Base-by-base conservation (phyloP, 2,888 invertebrate genomes). In the Heteromurus nitidus region DNA sequence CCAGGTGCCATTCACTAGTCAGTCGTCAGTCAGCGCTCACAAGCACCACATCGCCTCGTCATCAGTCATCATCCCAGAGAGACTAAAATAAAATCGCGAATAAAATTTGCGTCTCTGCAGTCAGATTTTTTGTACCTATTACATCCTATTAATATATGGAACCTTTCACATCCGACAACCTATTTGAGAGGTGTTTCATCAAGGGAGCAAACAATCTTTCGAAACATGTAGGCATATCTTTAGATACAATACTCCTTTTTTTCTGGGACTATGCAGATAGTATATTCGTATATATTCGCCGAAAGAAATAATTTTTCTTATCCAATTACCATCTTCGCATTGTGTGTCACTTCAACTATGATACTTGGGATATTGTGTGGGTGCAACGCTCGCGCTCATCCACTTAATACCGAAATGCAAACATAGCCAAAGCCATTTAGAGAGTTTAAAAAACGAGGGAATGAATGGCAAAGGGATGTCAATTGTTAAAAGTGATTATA, bases 391-490 rank as follows among this genome's bases (percentile, higher is more conserved):
- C 75, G 53, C n/a, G n/a, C 53, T 67, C 55, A 67, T 16, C 58
- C 50, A 68, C 31, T 50, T 76, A 53, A 58, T 36, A 60, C 47
- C 18, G 50, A 47, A 67, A 65, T 74, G 55, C 53, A 75, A 67
- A 58, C 75, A 44, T 42, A 44, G 11, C 65, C 22, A 42, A 31
- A 44, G 36, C 65, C 65, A 65, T 75, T 75, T 75, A 75, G 65
- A 55, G 64, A 69, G 62, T 69, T 60, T 73, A 67, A 58, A n/a
- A 28, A 80, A 65, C 67, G 73, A 80, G 80, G n/a, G n/a, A n/a
- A n/a, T 80, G 80, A 80, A 80, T 80, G 72, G 80, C 80, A 60
- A n/a, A n/a, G 28, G 44, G 55, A 70, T 70, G 72, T 80, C 80
- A 80, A 73, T 73, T 80, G 64, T 65, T 67, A 70, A 70, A 55